Evolutionary conservation across 2,113 vertebrate genomes (phyloP).

Genomic region (Entosphenus tridentatus): DNA sequence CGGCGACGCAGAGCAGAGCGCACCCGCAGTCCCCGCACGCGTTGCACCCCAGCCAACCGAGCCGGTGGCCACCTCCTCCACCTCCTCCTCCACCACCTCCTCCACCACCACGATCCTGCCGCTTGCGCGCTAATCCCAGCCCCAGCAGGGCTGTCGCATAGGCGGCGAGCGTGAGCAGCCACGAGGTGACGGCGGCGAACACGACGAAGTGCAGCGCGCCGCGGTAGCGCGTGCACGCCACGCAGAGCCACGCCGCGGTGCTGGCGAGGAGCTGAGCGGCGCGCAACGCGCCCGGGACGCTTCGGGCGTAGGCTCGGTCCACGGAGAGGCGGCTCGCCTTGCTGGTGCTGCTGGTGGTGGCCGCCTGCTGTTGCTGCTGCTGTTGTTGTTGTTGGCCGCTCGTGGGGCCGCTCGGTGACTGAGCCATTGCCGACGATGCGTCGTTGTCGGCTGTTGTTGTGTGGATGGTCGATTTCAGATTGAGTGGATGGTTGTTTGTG

Average conservation of each 20-base stretch:
- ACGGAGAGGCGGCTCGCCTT: not conserved
- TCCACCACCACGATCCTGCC: not conserved
- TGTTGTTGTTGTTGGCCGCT: no score
- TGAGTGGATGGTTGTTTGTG: no score
- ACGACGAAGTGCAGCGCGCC: not conserved
- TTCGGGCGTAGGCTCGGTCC: not conserved
- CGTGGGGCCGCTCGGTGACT: no score
- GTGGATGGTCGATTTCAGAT: no score
- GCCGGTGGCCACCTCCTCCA: not conserved
- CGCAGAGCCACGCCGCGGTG: conserved; percentile 4
- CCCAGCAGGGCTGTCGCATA: not conserved
- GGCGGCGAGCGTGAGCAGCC: not conserved
- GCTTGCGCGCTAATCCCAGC: no score
- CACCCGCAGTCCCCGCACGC: not conserved
- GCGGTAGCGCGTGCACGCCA: not conserved
- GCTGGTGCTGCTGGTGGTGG: no score
- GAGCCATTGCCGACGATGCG: no score
- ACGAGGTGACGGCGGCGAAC: not conserved
- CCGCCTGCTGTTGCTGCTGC: no score
- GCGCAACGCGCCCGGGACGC: conserved; percentile 4
- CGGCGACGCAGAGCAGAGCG: not conserved
- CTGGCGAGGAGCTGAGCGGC: not conserved
- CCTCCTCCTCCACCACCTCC: not conserved
- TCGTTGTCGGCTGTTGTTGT: no score
- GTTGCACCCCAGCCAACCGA: not conserved